phyloP scores from a whole-genome alignment of 1,140 invertebrate genomes.

The Anastrepha ludens region DNA sequence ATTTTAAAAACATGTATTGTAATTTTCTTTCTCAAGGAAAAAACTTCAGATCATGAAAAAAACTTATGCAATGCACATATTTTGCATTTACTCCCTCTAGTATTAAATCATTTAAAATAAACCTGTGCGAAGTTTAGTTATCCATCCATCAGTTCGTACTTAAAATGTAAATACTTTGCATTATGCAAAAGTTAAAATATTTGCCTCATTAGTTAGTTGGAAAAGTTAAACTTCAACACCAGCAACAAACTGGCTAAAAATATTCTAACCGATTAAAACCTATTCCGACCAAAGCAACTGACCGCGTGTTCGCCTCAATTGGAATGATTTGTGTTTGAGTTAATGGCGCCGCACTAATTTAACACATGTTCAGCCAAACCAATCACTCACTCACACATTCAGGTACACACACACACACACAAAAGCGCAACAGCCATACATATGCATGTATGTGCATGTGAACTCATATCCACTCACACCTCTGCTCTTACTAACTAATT shows the following conservation, averaged over 20 bases:
- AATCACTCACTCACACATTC: not conserved
- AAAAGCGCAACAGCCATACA: not conserved
- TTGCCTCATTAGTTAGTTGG: conserved; percentile 35
- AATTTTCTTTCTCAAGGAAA: too few species aligned
- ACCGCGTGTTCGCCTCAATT: conserved; percentile 16
- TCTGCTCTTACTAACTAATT: not conserved
- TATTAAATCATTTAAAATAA: too few species aligned
- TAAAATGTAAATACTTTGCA: not conserved
- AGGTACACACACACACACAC: not conserved
- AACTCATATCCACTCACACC: not conserved
- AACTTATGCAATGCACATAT: too few species aligned
- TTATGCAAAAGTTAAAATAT: conserved; percentile 33
- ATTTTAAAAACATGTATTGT: too few species aligned
- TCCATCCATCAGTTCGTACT: too few species aligned
- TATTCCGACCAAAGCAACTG: not conserved
- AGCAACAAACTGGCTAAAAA: not conserved
- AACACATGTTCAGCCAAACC: conserved; percentile 30
- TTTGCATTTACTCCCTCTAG: too few species aligned
- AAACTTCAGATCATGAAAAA: too few species aligned
- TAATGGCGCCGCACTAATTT: conserved; percentile 49
- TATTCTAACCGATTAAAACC: conserved; percentile 3
- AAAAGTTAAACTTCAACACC: conserved; percentile 26
- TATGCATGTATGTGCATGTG: not conserved
- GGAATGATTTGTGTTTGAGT: conserved; percentile 48
- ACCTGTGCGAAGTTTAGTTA: too few species aligned